phyloP scores from a whole-genome alignment of 1,140 invertebrate genomes.

The Drepana arcuata region DNA sequence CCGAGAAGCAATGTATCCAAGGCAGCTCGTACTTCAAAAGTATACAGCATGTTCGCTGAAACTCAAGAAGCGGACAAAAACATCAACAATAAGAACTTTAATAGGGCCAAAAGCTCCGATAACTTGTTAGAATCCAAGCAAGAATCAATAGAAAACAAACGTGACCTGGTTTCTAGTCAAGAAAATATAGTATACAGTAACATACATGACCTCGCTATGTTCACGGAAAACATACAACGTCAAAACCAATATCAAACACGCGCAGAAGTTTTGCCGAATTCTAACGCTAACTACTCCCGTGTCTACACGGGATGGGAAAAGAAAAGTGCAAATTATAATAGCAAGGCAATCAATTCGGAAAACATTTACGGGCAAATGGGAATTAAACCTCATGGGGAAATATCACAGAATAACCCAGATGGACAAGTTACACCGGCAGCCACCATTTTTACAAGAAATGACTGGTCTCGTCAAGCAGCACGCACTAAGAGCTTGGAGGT shows the following conservation, averaged over 20 bases:
- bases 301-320: slow-evolving; percentile 67
- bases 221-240: slow-evolving; percentile 58
- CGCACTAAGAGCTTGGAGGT: slow-evolving; percentile 70
- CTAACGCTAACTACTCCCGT: slow-evolving; percentile 47
- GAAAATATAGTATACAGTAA: slow-evolving; percentile 66
- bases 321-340: slow-evolving; percentile 47
- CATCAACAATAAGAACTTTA: slow-evolving; percentile 54
- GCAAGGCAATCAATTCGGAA: slow-evolving; percentile 24
- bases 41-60: slow-evolving; percentile 65
- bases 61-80: slow-evolving; percentile 47
- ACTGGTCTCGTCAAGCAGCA: slow-evolving; percentile 72
- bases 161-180: slow-evolving; percentile 61
- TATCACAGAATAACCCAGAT: slow-evolving; percentile 47
- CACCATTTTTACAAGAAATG: slow-evolving; percentile 72
- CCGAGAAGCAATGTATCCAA: slow-evolving; percentile 63
- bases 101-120: slow-evolving; percentile 65
- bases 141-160: slow-evolving; percentile 46
- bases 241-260: slow-evolving; percentile 52
- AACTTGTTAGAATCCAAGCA: slow-evolving; percentile 63
- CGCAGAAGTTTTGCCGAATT: slow-evolving; percentile 32
- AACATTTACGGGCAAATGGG: slow-evolving; percentile 51
- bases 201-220: slow-evolving; percentile 59
- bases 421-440: slow-evolving; percentile 58
- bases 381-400: slow-evolving; percentile 39
- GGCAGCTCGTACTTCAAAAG: slow-evolving; percentile 64